These are phyloP conservation scores for Oxygymnocypris stewartii DNA, from an alignment of 2,113 vertebrate genomes.

Conservation along the genomic window DNA sequence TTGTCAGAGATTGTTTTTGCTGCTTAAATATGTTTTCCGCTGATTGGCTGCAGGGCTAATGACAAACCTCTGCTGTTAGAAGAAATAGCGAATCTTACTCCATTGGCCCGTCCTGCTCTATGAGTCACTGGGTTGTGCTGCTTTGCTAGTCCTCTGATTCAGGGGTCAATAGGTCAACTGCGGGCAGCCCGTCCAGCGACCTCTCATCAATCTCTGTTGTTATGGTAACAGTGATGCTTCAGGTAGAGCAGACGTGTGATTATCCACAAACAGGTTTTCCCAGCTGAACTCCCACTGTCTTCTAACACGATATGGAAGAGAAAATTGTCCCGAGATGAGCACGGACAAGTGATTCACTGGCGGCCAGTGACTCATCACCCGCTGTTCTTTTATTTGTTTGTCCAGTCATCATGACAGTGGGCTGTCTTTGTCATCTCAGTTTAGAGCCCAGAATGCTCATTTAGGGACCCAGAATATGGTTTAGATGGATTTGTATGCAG, in stretches of 20 bases:
- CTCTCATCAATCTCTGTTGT: neutral
- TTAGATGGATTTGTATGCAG: neutral
- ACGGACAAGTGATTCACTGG: conserved; percentile 19
- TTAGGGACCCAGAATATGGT: conserved; percentile 10
- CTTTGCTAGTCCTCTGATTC: neutral
- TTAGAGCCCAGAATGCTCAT: conserved; percentile 15
- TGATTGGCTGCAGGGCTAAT: conserved; percentile 5
- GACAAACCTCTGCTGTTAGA: neutral
- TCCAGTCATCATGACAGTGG: conserved; percentile 21
- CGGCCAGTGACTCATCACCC: neutral
- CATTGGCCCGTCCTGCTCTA: neutral
- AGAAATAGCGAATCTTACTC: neutral
- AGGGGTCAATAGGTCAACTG: conserved; percentile 3
- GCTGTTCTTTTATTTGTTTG: neutral
- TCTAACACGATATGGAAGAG: conserved; percentile 22
- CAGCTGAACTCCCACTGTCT: neutral
- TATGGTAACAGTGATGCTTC: neutral
- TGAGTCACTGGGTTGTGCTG: neutral
- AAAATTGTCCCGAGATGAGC: conserved; percentile 26
- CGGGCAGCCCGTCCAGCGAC: neutral
- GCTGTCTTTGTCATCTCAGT: neutral
- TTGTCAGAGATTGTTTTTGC: conserved; percentile 30
- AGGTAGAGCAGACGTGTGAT: neutral
- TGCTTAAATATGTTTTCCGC: conserved; percentile 27
- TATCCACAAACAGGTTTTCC: neutral